A percentile compares a stretch with the other conserved stretches of the same genome.
Conservation (phyloP, 2,888 invertebrate genomes). For the Polyommatus iphigenia region DNA sequence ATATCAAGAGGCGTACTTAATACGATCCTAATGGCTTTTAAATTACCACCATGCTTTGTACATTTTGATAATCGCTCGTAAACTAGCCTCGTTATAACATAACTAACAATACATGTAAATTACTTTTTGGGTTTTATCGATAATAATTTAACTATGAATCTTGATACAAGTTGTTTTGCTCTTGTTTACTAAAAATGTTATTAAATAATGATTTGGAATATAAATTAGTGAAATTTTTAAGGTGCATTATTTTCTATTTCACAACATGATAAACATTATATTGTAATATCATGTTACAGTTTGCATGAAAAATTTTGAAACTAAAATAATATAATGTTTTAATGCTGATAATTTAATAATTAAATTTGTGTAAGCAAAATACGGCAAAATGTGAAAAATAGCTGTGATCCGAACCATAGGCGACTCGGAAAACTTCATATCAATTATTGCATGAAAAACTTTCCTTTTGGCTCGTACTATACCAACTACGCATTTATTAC, state of each 20-base stretch:
- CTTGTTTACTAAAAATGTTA: background rate
- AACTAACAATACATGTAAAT: slow-evolving; percentile 5
- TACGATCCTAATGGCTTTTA: slow-evolving; percentile 22
- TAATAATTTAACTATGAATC: background rate
- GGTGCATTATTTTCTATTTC: no score
- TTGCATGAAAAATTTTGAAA: background rate
- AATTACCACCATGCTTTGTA: slow-evolving; percentile 22
- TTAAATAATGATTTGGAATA: background rate
- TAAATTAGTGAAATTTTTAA: no score
- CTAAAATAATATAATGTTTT: background rate
- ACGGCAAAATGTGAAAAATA: no score
- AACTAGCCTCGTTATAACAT: background rate
- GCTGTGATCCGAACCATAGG: no score
- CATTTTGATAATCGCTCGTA: background rate
- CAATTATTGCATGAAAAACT: no score
- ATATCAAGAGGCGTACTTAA: slow-evolving; percentile 9
- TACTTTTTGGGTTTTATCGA: background rate
- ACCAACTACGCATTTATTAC: no score
- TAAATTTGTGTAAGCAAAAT: no score
- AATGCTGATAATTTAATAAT: no score
- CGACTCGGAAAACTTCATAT: no score
- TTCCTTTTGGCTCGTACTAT: no score
- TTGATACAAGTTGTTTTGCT: background rate
- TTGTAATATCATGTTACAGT: no score
- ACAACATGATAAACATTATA: no score